Evolutionary conservation across 2,888 invertebrate species (phyloP).

Genomic region (Theretra japonica): DNA sequence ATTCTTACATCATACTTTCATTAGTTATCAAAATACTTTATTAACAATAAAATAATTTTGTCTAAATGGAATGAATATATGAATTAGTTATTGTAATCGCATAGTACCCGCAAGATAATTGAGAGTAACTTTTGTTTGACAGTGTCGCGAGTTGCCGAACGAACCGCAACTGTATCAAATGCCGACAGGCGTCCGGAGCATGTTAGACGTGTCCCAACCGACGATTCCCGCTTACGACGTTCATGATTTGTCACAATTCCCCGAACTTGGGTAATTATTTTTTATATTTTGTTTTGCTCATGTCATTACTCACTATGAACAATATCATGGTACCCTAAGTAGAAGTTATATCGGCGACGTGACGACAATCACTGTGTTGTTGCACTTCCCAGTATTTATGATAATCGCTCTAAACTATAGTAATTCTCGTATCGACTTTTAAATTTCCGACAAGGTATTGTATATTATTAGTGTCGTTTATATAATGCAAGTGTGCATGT

Average conservation of each 20-base stretch:
- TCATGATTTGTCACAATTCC: conserved; percentile 57
- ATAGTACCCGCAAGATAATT: neutral
- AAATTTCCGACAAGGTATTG: neutral
- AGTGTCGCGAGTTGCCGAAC: conserved; percentile 72
- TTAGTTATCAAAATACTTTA: neutral
- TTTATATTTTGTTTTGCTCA: conserved; percentile 23
- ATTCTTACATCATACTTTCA: neutral
- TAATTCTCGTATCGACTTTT: neutral
- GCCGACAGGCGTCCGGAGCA: conserved; percentile 49
- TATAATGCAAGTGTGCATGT: neutral
- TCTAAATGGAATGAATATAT: neutral
- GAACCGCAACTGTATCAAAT: conserved; percentile 61
- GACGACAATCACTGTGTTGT: too few relatives aligned
- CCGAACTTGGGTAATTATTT: conserved; percentile 50
- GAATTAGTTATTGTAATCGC: neutral
- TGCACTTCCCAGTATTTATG: neutral
- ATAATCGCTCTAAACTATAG: neutral
- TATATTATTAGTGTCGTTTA: neutral
- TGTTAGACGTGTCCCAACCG: conserved; percentile 42
- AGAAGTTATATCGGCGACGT: neutral
- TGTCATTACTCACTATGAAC: conserved; percentile 2
- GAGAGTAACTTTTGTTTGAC: conserved; percentile 29
- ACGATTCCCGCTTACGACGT: conserved; percentile 39
- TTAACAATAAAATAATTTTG: neutral
- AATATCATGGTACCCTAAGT: neutral